A percentile compares a stretch with the other conserved stretches of the same genome.
Conservation (phyloP, 2,113 vertebrate genomes). For the Colius striatus region DNA sequence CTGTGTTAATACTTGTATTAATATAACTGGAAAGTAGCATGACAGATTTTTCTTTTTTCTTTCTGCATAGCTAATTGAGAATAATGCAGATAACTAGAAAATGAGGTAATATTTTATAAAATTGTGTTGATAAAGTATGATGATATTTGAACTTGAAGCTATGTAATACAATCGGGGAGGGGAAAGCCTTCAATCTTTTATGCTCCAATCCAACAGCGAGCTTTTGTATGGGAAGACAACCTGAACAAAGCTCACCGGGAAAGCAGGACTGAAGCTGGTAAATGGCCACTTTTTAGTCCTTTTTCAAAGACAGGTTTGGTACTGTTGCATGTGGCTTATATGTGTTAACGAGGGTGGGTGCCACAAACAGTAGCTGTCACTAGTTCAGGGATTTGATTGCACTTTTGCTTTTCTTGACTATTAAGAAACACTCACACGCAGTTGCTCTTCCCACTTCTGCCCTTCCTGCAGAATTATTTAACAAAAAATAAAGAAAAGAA, state of each 20-base stretch:
- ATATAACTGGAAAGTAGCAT: constrained; percentile 76
- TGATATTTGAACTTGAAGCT: constrained; percentile 75
- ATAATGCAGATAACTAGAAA: constrained; percentile 74
- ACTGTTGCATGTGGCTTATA: constrained; percentile 33
- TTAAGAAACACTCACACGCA: constrained; percentile 25
- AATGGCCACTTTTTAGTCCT: constrained; percentile 26
- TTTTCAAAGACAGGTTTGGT: constrained; percentile 42
- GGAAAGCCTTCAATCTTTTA: constrained; percentile 32
- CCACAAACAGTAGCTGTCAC: constrained; percentile 57
- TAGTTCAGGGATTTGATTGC: constrained; percentile 78
- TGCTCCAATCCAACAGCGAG: not conserved
- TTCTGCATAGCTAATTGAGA: constrained; percentile 71
- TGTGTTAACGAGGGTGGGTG: constrained; percentile 12
- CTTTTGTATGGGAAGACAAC: constrained; percentile 4
- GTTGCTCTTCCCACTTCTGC: constrained; percentile 26
- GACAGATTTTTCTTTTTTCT: constrained; percentile 60
- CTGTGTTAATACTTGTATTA: constrained; percentile 72
- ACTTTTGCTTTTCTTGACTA: constrained; percentile 75
- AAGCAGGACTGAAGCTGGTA: constrained; percentile 25
- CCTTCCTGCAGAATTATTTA: constrained; percentile 72
- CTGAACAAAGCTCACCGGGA: constrained; percentile 35
- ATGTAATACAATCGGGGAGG: constrained; percentile 45
- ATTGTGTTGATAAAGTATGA: constrained; percentile 59
- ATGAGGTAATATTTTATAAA: constrained; percentile 66
- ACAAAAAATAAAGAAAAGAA: constrained; percentile 60